These are phyloP conservation scores for Lepidurus apus DNA, from an alignment of 1,140 invertebrate species.

Conservation along the genomic window DNA sequence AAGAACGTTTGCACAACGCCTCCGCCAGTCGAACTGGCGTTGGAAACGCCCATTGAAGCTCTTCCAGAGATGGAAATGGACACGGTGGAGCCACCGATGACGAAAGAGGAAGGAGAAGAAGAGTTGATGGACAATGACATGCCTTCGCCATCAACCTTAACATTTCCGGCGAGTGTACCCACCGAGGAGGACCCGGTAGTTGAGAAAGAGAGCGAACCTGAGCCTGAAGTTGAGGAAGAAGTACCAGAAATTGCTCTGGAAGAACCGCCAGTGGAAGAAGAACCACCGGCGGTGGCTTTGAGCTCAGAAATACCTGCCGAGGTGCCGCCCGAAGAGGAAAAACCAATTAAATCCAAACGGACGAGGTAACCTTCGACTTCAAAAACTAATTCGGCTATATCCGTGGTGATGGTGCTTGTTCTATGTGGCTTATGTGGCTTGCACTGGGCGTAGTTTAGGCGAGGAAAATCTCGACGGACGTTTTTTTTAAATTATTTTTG, in stretches of 20 bases:
- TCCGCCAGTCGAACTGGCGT: neutral
- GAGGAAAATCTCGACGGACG: neutral
- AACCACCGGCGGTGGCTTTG: neutral
- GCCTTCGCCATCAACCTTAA: neutral
- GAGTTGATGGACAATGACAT: constrained; percentile 5
- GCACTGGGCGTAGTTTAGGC: neutral
- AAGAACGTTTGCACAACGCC: neutral
- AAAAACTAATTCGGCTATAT: neutral
- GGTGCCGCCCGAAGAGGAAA: neutral
- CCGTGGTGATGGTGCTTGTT: neutral
- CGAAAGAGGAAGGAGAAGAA: constrained; percentile 31
- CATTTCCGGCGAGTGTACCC: neutral
- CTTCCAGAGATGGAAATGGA: neutral
- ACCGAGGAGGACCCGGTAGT: neutral
- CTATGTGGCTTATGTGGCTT: neutral
- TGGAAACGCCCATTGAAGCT: neutral
- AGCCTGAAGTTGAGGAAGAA: constrained; percentile 33
- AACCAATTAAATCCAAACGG: constrained; percentile 11
- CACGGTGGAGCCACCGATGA: neutral
- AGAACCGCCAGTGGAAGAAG: constrained; percentile 22
- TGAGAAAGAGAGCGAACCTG: neutral
- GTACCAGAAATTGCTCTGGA: constrained; percentile 1
- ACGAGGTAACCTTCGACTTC: neutral
- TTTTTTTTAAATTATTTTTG: neutral
- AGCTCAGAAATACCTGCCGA: neutral